Conservation (phyloP, 1,140 invertebrate genomes). For the Drosophila kurseongensis region DNA sequence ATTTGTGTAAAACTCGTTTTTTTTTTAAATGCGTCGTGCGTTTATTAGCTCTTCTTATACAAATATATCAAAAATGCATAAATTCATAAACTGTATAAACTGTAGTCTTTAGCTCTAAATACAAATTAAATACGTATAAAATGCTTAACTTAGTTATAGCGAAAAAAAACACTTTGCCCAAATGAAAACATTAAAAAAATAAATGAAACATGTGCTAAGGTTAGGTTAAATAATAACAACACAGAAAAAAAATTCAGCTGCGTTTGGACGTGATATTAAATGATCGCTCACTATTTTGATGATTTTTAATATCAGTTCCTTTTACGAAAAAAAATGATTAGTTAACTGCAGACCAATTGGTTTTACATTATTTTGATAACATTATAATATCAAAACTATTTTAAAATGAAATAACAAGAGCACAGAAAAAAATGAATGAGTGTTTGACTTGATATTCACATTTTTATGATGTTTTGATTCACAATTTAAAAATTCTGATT, state of each 20-base stretch:
- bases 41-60: constrained; percentile 56
- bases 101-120: constrained; percentile 53
- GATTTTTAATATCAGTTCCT: neutral
- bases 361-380: too few relatives aligned
- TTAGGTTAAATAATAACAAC: constrained; percentile 19
- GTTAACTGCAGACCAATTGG: neutral
- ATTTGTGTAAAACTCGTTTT: constrained; percentile 65
- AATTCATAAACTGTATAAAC: constrained; percentile 12
- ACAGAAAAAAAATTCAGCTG: constrained; percentile 6
- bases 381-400: neutral
- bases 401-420: neutral
- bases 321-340: neutral
- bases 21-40: constrained; percentile 73
- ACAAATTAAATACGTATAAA: constrained; percentile 46
- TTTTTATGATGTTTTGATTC: too few relatives aligned
- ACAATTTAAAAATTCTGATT: too few relatives aligned
- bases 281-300: too few relatives aligned
- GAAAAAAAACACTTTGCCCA: constrained; percentile 23
- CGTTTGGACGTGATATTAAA: neutral
- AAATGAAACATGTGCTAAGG: constrained; percentile 47
- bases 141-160: constrained; percentile 33
- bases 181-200: constrained; percentile 19
- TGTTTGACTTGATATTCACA: neutral
- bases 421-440: neutral
- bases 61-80: constrained; percentile 27